Conservation (phyloP, 2,888 invertebrate species). For the Hypsopygia costalis region DNA sequence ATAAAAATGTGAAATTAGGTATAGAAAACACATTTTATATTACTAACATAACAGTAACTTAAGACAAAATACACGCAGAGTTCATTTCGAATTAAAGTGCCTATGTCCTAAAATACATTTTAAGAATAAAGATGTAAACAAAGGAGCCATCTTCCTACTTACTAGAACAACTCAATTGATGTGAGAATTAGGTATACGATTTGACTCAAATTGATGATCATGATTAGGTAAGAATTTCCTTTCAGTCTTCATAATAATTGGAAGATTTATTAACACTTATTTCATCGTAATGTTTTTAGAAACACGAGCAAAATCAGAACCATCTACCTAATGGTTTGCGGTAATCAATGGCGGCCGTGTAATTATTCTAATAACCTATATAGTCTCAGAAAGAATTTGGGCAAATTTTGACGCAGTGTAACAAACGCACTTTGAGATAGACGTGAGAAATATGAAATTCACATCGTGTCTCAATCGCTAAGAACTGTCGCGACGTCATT, state of each 20-base stretch:
- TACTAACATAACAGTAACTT: conserved; percentile 7
- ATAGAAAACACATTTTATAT: conserved; percentile 1
- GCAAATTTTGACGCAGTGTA: conserved; percentile 2
- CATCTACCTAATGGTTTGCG: no score
- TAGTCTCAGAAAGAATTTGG: no score
- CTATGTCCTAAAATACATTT: conserved; percentile 8
- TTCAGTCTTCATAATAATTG: conserved; percentile 54
- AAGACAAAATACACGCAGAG: not conserved
- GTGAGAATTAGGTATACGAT: conserved; percentile 25
- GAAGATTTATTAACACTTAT: conserved; percentile 15
- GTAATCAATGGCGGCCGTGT: no score
- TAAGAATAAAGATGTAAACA: conserved; percentile 14
- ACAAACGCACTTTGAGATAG: conserved; percentile 8
- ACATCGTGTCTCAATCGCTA: not conserved
- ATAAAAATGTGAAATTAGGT: not conserved
- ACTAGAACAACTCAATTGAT: conserved; percentile 35
- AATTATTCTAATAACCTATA: no score
- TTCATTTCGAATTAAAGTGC: conserved; percentile 1
- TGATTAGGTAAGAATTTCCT: conserved; percentile 27
- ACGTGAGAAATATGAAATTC: conserved; percentile 6
- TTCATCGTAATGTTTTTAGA: no score
- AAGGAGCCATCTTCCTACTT: conserved; percentile 26
- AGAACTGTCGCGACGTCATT: conserved; percentile 29
- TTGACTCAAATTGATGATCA: conserved; percentile 18
- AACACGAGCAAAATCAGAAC: no score